Conservation (phyloP, 2,797 vertebrate genomes). For the Bucorvus abyssinicus region DNA sequence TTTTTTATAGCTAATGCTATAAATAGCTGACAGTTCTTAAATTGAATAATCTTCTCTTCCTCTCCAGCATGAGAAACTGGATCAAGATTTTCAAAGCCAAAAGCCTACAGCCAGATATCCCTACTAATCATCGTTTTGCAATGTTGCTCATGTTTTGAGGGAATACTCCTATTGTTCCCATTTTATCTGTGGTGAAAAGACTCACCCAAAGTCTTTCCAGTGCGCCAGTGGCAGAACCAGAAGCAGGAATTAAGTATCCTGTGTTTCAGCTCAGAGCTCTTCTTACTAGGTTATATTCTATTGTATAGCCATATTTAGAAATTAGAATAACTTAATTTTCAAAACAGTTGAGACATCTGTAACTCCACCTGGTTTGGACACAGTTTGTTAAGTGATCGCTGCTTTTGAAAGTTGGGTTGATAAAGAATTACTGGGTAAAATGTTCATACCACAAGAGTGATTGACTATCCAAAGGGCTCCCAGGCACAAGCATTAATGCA, state of each 20-base stretch:
- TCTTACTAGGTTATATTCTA: not conserved
- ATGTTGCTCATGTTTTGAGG: not conserved
- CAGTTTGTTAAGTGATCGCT: not conserved
- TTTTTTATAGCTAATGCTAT: not conserved
- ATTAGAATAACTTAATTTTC: not conserved
- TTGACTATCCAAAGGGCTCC: not conserved
- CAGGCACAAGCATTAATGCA: not conserved
- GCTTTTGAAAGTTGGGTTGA: not conserved
- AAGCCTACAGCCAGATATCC: not conserved
- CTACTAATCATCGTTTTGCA: constrained; percentile 5
- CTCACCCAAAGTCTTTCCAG: not conserved
- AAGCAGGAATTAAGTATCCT: not conserved
- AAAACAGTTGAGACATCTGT: not conserved
- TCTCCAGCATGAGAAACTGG: constrained; percentile 18
- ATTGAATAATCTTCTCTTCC: not conserved
- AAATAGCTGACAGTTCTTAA: constrained; percentile 49
- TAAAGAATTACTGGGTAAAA: not conserved
- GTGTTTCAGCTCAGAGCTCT: not conserved
- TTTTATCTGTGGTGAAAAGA: not conserved
- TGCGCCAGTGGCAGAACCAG: not conserved
- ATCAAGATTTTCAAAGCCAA: constrained; percentile 9
- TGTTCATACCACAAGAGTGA: not conserved
- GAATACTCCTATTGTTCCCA: not conserved
- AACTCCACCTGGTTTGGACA: not conserved
- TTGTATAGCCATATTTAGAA: not conserved